Evolutionary conservation across 2,113 vertebrate genomes (phyloP).

Genomic region (Ranitomeya variabilis): DNA sequence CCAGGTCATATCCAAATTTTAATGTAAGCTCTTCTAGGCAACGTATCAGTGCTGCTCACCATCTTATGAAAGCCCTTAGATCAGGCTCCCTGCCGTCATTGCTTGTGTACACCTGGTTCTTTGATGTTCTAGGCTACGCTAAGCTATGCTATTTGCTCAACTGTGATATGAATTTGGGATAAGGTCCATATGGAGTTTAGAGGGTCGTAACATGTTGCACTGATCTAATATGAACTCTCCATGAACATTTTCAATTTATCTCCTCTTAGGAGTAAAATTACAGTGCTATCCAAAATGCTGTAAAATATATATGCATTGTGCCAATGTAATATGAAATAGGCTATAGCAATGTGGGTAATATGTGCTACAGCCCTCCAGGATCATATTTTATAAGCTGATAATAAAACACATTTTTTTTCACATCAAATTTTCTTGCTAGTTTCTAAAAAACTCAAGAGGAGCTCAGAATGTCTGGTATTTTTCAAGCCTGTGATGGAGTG

Average conservation of each 20-base stretch:
- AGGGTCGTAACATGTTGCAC: constrained; percentile 56
- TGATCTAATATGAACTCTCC: constrained; percentile 59
- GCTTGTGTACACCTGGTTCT: constrained; percentile 55
- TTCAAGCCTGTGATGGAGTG: constrained; percentile 54
- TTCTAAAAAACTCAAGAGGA: constrained; percentile 55
- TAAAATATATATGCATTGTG: constrained; percentile 52
- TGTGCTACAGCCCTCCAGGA: constrained; percentile 54
- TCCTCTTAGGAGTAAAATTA: constrained; percentile 57
- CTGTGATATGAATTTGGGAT: constrained; percentile 50
- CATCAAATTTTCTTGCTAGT: constrained; percentile 56
- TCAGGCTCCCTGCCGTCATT: constrained; percentile 40
- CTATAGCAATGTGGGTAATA: constrained; percentile 58
- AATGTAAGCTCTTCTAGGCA: background rate
- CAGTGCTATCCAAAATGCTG: constrained; percentile 48
- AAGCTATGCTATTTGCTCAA: constrained; percentile 50
- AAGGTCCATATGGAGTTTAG: constrained; percentile 56
- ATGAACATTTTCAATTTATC: constrained; percentile 58
- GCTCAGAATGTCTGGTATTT: constrained; percentile 54
- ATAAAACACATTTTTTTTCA: constrained; percentile 59
- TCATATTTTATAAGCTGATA: constrained; percentile 59
- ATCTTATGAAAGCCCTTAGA: background rate
- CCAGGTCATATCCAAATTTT: background rate
- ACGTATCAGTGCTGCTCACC: constrained; percentile 3
- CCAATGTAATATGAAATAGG: constrained; percentile 59
- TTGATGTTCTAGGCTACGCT: constrained; percentile 50